Conservation (phyloP, 2,113 vertebrate species). For the Lipotes vexillifer region DNA sequence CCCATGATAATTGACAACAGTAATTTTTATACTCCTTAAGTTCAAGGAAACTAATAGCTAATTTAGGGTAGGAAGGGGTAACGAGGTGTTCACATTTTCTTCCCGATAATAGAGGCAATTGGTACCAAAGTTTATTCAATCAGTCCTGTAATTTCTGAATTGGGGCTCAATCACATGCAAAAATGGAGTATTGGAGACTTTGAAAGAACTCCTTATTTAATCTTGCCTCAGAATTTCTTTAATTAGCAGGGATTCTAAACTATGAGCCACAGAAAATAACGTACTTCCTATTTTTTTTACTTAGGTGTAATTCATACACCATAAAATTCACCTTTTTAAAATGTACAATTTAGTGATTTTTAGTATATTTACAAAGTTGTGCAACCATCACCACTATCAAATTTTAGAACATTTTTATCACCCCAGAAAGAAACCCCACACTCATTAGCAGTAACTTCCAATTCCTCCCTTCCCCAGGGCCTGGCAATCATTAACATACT, state of each 20-base stretch:
- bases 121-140: background rate
- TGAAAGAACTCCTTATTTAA: background rate
- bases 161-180: background rate
- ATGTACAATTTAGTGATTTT: background rate
- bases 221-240: background rate
- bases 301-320: background rate
- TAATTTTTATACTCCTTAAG: background rate
- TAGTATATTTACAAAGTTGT: background rate
- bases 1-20: background rate
- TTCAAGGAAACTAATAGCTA: conserved; percentile 19
- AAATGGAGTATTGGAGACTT: background rate
- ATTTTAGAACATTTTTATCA: background rate
- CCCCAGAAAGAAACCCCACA: background rate
- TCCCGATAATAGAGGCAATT: background rate
- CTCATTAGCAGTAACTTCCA: background rate
- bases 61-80: background rate
- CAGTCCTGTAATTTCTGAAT: background rate
- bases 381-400: background rate
- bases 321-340: background rate
- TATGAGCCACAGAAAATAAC: background rate
- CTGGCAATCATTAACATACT: background rate
- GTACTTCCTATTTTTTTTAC: background rate
- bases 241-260: background rate
- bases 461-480: too few species aligned
- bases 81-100: background rate